Evolutionary conservation across 1,140 invertebrate genomes (phyloP).

Genomic region (Drosophila virilis): DNA sequence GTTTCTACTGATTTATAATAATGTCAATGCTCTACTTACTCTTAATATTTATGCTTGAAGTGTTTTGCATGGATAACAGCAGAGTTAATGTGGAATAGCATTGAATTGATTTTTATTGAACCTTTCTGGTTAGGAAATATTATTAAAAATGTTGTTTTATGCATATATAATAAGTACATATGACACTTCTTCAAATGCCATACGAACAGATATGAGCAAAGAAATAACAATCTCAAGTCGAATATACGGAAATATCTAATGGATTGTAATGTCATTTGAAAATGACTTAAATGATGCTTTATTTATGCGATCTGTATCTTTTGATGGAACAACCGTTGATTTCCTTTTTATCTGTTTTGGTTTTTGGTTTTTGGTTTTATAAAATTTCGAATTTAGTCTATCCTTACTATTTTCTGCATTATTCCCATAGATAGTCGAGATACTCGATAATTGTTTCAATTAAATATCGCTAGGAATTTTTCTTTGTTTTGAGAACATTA

Average conservation of each 20-base stretch:
- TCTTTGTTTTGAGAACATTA: constrained; percentile 67
- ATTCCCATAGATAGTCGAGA: constrained; percentile 16
- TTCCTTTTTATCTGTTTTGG: constrained; percentile 10
- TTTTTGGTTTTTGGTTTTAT: constrained; percentile 26
- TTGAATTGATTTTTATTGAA: constrained; percentile 1
- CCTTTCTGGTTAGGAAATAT: neutral
- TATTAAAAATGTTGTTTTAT: neutral
- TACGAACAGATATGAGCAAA: no score
- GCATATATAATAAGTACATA: neutral
- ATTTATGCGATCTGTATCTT: constrained; percentile 8
- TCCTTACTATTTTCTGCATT: constrained; percentile 3
- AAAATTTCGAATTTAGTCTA: constrained; percentile 37
- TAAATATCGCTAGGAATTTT: constrained; percentile 55
- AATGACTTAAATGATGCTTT: constrained; percentile 16
- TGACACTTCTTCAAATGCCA: neutral
- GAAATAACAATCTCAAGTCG: no score
- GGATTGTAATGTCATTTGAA: neutral
- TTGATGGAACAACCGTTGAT: constrained; percentile 42
- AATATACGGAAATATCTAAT: constrained; percentile 7
- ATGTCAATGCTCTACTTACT: constrained; percentile 58
- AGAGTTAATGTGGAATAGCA: constrained; percentile 14
- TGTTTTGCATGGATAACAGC: constrained; percentile 4
- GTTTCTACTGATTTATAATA: constrained; percentile 35
- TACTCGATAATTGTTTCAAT: constrained; percentile 41
- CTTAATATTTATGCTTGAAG: constrained; percentile 29